A percentile compares a stretch with the other conserved stretches of the same genome.
phyloP scores from a whole-genome alignment of 2,797 vertebrate species.

The Chaenodraco wilsoni region DNA sequence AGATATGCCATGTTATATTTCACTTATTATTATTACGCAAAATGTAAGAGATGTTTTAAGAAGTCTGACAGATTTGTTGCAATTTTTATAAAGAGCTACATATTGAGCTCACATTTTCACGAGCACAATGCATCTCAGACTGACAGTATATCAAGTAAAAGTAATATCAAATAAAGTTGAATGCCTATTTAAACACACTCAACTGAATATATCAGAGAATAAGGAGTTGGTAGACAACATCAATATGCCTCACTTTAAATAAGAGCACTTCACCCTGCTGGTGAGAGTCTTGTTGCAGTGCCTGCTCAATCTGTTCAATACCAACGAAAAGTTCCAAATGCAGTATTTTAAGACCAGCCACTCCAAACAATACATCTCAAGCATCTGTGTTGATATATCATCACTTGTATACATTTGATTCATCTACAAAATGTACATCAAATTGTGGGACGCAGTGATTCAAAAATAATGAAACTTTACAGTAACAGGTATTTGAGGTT shows the following conservation, averaged over 20 bases:
- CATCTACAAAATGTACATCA: too few species aligned
- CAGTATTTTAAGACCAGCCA: not conserved
- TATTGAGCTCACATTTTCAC: slow-evolving; percentile 11
- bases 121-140: slow-evolving; percentile 3
- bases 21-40: not conserved
- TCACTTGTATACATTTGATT: not conserved
- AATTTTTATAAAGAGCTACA: not conserved
- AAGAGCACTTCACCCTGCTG: slow-evolving; percentile 9
- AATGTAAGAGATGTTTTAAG: slow-evolving; percentile 13
- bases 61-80: slow-evolving; percentile 9
- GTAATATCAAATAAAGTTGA: slow-evolving; percentile 14
- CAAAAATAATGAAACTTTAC: too few species aligned
- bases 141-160: slow-evolving; percentile 14
- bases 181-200: slow-evolving; percentile 1
- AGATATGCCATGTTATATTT: slow-evolving; percentile 16
- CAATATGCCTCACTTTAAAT: slow-evolving; percentile 33
- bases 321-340: not conserved
- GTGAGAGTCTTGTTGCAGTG: slow-evolving; percentile 3
- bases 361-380: not conserved
- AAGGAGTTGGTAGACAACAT: slow-evolving; percentile 5
- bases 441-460: too few species aligned
- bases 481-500: too few species aligned
- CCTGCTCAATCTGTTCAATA: slow-evolving; percentile 17
- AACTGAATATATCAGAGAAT: slow-evolving; percentile 21
- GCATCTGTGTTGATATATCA: not conserved